Conservation (phyloP, 2,888 invertebrate genomes). For the Hyppa rectilinea region DNA sequence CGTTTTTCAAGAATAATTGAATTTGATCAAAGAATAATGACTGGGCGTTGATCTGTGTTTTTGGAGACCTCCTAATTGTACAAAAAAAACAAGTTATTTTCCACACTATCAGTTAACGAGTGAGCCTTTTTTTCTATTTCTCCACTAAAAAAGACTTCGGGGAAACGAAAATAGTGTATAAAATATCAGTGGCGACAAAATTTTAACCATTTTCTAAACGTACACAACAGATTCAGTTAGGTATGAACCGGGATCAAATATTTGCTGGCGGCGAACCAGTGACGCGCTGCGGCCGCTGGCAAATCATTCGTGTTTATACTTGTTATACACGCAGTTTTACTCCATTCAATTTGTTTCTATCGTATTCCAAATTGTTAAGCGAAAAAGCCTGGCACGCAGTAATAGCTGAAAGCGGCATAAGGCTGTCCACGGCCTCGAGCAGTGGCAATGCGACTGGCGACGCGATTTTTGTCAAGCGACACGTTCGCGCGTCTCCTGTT, state of each 20-base stretch:
- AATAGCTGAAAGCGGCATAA: background rate
- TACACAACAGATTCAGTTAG: slow-evolving; percentile 54
- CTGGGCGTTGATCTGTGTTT: background rate
- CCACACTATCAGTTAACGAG: background rate
- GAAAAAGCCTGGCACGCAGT: background rate
- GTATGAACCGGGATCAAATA: slow-evolving; percentile 60
- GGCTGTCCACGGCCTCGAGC: too few relatives aligned
- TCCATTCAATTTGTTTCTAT: slow-evolving; percentile 48
- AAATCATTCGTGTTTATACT: slow-evolving; percentile 64
- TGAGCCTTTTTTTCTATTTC: background rate
- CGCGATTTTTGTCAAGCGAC: background rate
- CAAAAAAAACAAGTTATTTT: too few relatives aligned
- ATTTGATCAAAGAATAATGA: background rate
- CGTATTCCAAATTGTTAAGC: slow-evolving; percentile 40
- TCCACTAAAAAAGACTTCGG: background rate
- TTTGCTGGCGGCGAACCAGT: slow-evolving; percentile 56
- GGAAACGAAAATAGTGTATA: slow-evolving; percentile 12
- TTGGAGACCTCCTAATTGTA: background rate
- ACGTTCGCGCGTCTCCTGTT: background rate
- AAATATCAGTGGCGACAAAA: slow-evolving; percentile 46
- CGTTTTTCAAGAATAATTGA: background rate
- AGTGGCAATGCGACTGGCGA: too few relatives aligned
- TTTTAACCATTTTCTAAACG: slow-evolving; percentile 53
- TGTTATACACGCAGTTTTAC: slow-evolving; percentile 52
- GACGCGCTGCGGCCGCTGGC: slow-evolving; percentile 56